Evolutionary conservation across 2,888 invertebrate genomes (phyloP).

Genomic region (Drosophila seclusa): DNA sequence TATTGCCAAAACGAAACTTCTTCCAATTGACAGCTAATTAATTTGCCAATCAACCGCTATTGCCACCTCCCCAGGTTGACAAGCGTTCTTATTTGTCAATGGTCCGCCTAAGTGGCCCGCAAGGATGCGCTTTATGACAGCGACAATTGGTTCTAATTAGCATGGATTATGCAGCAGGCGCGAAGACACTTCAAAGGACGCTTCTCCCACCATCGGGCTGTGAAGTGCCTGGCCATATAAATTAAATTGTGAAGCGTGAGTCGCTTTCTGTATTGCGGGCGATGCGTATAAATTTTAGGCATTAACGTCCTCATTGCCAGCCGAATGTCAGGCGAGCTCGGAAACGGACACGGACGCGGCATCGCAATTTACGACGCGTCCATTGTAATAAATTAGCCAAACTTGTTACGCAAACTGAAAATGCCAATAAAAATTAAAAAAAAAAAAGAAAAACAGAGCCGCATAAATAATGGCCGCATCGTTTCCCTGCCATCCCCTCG

Average conservation of each 20-base stretch:
- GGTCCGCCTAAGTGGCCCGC: conserved; percentile 46
- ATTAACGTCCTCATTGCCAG: conserved; percentile 64
- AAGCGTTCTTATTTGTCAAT: conserved; percentile 34
- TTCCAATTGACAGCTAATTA: conserved; percentile 71
- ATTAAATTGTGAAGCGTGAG: conserved; percentile 62
- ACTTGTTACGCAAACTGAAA: conserved; percentile 68
- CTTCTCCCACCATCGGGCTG: neutral
- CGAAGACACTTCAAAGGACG: conserved; percentile 11
- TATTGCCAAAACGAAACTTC: conserved; percentile 49
- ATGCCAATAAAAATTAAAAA: conserved; percentile 67
- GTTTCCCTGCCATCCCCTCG: neutral
- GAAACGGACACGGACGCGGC: conserved; percentile 11
- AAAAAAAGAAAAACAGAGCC: conserved; percentile 46
- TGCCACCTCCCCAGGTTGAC: conserved; percentile 39
- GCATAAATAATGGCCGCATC: conserved; percentile 54
- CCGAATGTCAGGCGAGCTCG: conserved; percentile 39
- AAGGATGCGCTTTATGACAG: conserved; percentile 66
- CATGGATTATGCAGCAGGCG: conserved; percentile 54
- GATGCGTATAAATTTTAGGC: conserved; percentile 59
- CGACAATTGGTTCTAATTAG: conserved; percentile 67
- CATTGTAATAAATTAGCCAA: conserved; percentile 76
- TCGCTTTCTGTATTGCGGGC: conserved; percentile 39
- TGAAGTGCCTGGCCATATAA: conserved; percentile 43
- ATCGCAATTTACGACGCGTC: conserved; percentile 71
- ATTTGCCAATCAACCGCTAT: conserved; percentile 58